Conservation (phyloP, 2,888 invertebrate species). For the Hoplodrina ambigua region DNA sequence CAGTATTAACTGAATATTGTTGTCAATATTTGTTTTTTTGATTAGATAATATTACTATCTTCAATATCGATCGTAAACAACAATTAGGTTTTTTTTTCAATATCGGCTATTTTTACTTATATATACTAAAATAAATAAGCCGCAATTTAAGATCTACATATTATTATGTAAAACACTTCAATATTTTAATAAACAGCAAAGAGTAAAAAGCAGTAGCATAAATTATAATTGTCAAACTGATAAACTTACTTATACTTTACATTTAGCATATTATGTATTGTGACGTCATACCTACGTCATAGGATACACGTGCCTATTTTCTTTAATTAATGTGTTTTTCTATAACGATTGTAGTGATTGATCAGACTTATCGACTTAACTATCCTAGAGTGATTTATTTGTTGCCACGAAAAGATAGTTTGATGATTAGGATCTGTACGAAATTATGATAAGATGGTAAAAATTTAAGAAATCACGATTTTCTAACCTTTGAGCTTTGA, state of each 20-base stretch:
- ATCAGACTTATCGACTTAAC: constrained; percentile 10
- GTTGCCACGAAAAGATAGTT: constrained; percentile 1
- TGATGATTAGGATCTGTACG: constrained; percentile 21
- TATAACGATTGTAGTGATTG: background rate
- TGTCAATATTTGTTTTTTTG: background rate
- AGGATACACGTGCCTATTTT: background rate
- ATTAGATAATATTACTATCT: constrained; percentile 6
- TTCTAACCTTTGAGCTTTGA: constrained; percentile 33
- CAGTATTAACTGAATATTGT: background rate
- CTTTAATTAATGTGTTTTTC: constrained; percentile 5
- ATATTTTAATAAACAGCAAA: too few relatives aligned
- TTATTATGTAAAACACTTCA: too few relatives aligned
- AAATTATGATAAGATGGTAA: constrained; percentile 7
- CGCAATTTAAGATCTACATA: too few relatives aligned
- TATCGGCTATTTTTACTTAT: background rate
- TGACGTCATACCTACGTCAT: background rate
- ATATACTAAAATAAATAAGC: background rate
- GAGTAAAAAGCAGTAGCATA: too few relatives aligned
- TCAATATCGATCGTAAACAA: too few relatives aligned
- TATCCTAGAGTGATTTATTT: constrained; percentile 10
- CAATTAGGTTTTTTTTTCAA: background rate
- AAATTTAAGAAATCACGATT: constrained; percentile 22
- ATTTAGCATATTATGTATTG: background rate
- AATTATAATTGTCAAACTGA: too few relatives aligned
- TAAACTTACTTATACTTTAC: background rate